Evolutionary conservation across 2,113 vertebrate genomes (phyloP), one percentile per base, ranked within the genome.

Genomic region (Myodes glareolus): DNA sequence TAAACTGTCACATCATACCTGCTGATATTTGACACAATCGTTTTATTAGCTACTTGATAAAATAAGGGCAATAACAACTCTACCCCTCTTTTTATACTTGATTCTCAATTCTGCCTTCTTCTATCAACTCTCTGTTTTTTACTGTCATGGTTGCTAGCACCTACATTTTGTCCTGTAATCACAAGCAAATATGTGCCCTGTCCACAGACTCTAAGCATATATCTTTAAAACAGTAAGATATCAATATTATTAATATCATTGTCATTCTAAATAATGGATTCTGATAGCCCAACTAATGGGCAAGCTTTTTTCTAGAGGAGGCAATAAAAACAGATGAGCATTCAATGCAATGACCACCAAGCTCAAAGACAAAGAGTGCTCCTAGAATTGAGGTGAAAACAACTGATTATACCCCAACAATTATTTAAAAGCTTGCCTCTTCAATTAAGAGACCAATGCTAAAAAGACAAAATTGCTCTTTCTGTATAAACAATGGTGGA

Each of bases 351-450:
- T 63, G 12, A 90, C n/a, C 73, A 75, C 17, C 45, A 87, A 94
- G 16, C 27, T 77, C 2, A 52, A 42, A 75, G 61, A 72, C 17
- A 2, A 90, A 88, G 73, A 68, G 33, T 88, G 27, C 31, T 27
- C 85, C 78, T 81, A 76, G 14, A 6, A 86, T 81, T 68, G 58
- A 89, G 67, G 17, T 94, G n/a, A 82, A 87, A 75, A 72, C 39
- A 87, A 96, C 42, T 47, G 4, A 88, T 77, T 88, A 47, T 2
- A 45, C 0, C 12, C 47, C 12, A 39, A 36, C 12, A 55, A 25
- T 90, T 63, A 31, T 14, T 95, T 96, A 94, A 86, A 90, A 94
- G 70, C 19, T 39, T 76, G 31, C 42, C 36, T 86, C 50, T 89
- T 86, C 36, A 55, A 47, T 95, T 75, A 55, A 86, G 29, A 92